Evolutionary conservation across 2,797 vertebrate genomes (phyloP).

Genomic region (Percopsis omiscomaycus): DNA sequence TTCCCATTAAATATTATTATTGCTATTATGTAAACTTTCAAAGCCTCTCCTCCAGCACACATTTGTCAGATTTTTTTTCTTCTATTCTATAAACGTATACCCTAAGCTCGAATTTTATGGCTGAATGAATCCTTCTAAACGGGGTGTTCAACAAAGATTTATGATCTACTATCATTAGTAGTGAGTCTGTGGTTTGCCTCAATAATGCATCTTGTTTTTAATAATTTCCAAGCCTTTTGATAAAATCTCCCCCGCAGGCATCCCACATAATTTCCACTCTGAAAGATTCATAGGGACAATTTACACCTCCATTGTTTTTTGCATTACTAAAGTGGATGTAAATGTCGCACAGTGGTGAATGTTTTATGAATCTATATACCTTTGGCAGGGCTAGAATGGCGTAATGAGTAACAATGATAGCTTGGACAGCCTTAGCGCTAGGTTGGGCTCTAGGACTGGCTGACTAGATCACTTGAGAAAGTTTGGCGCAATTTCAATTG

Average conservation of each 20-base stretch:
- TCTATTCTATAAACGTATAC: background rate
- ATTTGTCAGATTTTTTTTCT: constrained; percentile 1
- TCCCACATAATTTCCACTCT: constrained; percentile 39
- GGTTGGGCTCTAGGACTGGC: background rate
- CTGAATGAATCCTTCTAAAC: background rate
- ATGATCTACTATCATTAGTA: constrained; percentile 15
- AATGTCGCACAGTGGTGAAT: constrained; percentile 39
- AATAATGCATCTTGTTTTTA: constrained; percentile 25
- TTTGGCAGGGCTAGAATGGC: constrained; percentile 27
- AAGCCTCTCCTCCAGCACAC: background rate
- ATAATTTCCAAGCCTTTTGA: background rate
- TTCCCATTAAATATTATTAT: background rate
- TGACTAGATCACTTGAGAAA: constrained; percentile 14
- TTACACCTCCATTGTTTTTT: constrained; percentile 45
- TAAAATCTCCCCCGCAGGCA: constrained; percentile 16
- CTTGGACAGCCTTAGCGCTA: background rate
- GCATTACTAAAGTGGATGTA: constrained; percentile 35
- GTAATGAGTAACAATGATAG: constrained; percentile 52
- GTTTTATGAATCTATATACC: constrained; percentile 53
- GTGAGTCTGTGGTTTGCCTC: constrained; percentile 30
- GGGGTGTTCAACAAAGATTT: constrained; percentile 24
- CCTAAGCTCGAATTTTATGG: constrained; percentile 3
- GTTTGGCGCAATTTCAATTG: constrained; percentile 26
- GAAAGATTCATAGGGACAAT: constrained; percentile 55
- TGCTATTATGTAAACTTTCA: background rate